These are phyloP conservation scores for Sclerodermus sp. DNA, from an alignment of 2,888 invertebrate genomes.

Conservation along the genomic window DNA sequence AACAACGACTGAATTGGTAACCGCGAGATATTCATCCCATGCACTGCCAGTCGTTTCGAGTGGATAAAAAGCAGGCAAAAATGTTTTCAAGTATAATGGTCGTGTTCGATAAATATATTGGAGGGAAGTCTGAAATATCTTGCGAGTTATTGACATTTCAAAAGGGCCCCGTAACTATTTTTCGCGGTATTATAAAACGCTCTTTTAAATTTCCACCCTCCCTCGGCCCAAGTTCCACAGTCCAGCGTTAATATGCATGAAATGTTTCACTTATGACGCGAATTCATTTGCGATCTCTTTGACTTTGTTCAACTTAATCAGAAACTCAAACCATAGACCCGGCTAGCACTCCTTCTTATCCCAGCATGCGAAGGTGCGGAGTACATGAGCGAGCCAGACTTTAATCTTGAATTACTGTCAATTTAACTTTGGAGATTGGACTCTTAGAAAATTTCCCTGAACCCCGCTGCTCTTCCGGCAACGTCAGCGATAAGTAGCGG, in stretches of 20 bases:
- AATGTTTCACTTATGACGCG: too few relatives aligned
- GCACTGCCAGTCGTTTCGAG: slow-evolving; percentile 7
- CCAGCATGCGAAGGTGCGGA: too few relatives aligned
- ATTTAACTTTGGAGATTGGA: slow-evolving; percentile 17
- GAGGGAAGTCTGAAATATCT: slow-evolving; percentile 6
- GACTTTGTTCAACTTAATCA: too few relatives aligned
- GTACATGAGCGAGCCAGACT: neutral
- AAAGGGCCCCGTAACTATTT: too few relatives aligned
- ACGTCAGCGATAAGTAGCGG: too few relatives aligned
- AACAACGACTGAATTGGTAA: slow-evolving; percentile 10
- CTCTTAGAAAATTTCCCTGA: neutral
- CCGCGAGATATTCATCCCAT: slow-evolving; percentile 6
- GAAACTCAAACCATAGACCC: too few relatives aligned
- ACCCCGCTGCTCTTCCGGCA: too few relatives aligned
- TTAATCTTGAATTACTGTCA: slow-evolving; percentile 14
- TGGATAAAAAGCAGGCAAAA: slow-evolving; percentile 11
- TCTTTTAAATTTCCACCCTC: neutral
- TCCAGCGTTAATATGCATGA: too few relatives aligned
- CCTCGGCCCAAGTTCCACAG: neutral
- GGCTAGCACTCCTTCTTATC: too few relatives aligned
- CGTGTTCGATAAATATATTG: slow-evolving; percentile 25
- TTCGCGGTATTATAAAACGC: too few relatives aligned
- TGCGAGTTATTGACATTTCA: slow-evolving; percentile 2
- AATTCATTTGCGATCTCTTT: too few relatives aligned
- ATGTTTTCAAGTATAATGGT: slow-evolving; percentile 26